Conservation (phyloP, 2,797 vertebrate genomes). For the Argentina silus region DNA sequence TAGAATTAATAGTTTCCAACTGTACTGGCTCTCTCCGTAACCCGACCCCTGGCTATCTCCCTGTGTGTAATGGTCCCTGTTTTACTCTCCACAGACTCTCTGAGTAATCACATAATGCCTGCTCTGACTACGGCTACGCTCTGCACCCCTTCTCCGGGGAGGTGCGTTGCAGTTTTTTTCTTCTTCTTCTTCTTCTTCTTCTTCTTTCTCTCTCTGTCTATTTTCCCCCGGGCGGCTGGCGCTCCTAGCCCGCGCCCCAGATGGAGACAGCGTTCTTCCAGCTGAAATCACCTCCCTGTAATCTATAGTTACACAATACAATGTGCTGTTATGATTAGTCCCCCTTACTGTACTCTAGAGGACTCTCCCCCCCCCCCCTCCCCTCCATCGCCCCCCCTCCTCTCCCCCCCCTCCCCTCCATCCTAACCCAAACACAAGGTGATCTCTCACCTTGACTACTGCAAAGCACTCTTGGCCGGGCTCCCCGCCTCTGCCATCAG, state of each 20-base stretch:
- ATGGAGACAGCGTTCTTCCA: background rate
- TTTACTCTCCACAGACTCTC: conserved; percentile 78
- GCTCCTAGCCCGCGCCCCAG: background rate
- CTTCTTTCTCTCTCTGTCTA: background rate
- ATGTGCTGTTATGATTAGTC: too few species aligned
- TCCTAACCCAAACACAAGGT: too few species aligned
- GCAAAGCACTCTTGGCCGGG: too few species aligned
- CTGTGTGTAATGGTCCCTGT: conserved; percentile 65
- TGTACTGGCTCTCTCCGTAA: conserved; percentile 11
- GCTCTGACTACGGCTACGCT: conserved; percentile 76
- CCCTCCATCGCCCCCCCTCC: background rate
- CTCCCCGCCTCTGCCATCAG: too few species aligned
- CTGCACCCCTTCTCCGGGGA: conserved; percentile 72
- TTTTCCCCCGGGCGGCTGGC: background rate
- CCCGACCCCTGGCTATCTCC: conserved; percentile 8
- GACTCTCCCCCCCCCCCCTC: background rate
- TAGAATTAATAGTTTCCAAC: conserved; percentile 25
- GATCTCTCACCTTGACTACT: too few species aligned
- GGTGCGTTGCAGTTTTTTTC: conserved; percentile 33
- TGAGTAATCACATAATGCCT: conserved; percentile 83
- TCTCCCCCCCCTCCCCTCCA: too few species aligned
- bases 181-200: background rate
- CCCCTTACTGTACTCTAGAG: background rate
- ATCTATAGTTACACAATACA: too few species aligned
- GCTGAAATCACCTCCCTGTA: background rate